These are phyloP conservation scores for Ormyrus pomaceus DNA, from an alignment of 2,888 invertebrate genomes.

Conservation along the genomic window DNA sequence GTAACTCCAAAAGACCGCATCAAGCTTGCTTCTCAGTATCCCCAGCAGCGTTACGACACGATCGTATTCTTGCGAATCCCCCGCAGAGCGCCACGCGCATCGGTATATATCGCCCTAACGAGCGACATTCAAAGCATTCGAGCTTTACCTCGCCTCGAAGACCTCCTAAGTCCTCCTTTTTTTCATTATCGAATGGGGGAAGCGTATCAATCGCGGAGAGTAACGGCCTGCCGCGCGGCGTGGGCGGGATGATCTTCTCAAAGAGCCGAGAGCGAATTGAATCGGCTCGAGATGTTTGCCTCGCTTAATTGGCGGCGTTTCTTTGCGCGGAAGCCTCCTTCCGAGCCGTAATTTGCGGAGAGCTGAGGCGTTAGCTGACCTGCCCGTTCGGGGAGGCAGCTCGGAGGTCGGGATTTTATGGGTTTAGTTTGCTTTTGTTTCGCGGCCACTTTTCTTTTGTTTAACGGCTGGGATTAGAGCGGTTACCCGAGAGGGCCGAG, in stretches of 20 bases:
- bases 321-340: neutral
- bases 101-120: neutral
- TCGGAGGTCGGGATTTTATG: too few relatives aligned
- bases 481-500: too few relatives aligned
- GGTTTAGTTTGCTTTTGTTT: too few relatives aligned
- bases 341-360: too few relatives aligned
- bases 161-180: constrained; percentile 14
- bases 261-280: too few relatives aligned
- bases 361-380: too few relatives aligned
- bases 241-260: neutral
- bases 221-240: neutral
- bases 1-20: too few relatives aligned
- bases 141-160: neutral
- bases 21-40: too few relatives aligned
- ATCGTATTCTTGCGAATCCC: neutral
- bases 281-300: constrained; percentile 7
- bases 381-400: too few relatives aligned
- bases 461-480: too few relatives aligned
- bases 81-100: neutral
- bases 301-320: constrained; percentile 13
- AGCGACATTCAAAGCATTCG: neutral
- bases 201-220: neutral
- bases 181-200: neutral
- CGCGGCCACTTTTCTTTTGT: too few relatives aligned
- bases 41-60: neutral